Evolutionary conservation across 1,140 invertebrate species (phyloP).

Genomic region (Trichogramma pretiosum): DNA sequence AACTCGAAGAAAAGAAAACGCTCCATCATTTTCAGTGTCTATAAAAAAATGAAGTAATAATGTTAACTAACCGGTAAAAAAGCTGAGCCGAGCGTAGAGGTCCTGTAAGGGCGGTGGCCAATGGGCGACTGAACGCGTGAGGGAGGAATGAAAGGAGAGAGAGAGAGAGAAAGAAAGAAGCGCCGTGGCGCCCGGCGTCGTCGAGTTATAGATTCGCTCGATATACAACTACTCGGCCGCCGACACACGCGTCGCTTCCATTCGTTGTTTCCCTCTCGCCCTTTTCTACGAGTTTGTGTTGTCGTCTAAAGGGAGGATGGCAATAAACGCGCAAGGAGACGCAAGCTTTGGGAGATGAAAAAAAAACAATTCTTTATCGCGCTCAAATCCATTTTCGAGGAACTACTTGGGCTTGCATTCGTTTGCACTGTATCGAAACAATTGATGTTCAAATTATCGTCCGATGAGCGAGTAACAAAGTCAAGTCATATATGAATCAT

Average conservation of each 20-base stretch:
- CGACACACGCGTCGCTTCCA: background rate
- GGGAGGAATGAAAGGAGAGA: too few species aligned
- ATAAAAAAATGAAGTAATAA: background rate
- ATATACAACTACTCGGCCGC: slow-evolving; percentile 9
- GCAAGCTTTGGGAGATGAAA: too few species aligned
- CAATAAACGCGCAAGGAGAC: too few species aligned
- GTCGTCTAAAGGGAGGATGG: background rate
- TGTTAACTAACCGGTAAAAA: background rate
- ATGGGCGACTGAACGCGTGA: slow-evolving; percentile 36
- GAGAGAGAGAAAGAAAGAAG: slow-evolving; percentile 13
- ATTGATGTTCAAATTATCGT: too few species aligned
- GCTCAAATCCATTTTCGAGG: too few species aligned
- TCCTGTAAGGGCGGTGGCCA: slow-evolving; percentile 43
- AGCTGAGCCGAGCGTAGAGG: background rate
- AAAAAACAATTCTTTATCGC: too few species aligned
- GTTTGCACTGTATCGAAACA: too few species aligned
- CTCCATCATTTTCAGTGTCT: too few species aligned
- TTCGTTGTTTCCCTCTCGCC: background rate
- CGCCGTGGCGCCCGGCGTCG: slow-evolving; percentile 42
- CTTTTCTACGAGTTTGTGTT: background rate
- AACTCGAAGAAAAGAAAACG: too few species aligned
- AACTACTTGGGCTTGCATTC: too few species aligned
- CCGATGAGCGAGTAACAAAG: too few species aligned
- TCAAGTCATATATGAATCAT: too few species aligned
- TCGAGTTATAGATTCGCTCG: slow-evolving; percentile 10